Conservation (phyloP, 92 coral and sea anemone species). For the Porites lobata region DNA sequence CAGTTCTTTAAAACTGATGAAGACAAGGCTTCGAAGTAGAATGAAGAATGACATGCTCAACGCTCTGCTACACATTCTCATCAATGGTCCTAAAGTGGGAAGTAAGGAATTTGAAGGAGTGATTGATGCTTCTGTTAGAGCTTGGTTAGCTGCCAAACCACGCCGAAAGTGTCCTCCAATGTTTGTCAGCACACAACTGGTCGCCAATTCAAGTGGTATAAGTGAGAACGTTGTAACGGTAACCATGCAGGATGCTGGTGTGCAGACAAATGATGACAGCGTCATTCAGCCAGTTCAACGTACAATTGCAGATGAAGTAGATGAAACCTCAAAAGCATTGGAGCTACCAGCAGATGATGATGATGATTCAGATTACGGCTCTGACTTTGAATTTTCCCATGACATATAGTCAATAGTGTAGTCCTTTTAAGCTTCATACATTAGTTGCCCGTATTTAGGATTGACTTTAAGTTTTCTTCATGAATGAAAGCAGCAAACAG, state of each 20-base stretch:
- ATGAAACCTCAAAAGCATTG: slow-evolving; percentile 31
- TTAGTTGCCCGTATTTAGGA: too few species aligned
- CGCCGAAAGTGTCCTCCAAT: slow-evolving; percentile 27
- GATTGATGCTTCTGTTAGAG: slow-evolving; percentile 24
- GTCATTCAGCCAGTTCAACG: slow-evolving; percentile 17
- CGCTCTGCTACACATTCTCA: slow-evolving; percentile 24
- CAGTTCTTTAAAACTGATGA: too few species aligned
- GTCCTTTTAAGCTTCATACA: too few species aligned
- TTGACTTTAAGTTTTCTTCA: not conserved
- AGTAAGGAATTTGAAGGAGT: slow-evolving; percentile 28
- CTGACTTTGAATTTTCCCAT: slow-evolving; percentile 9
- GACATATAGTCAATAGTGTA: too few species aligned
- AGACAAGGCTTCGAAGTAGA: too few species aligned
- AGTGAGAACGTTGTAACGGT: slow-evolving; percentile 17
- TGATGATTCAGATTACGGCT: slow-evolving; percentile 40
- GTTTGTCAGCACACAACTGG: slow-evolving; percentile 32
- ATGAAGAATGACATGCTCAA: too few species aligned
- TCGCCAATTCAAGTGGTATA: not conserved
- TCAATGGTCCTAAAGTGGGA: slow-evolving; percentile 42
- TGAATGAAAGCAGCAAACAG: slow-evolving; percentile 16
- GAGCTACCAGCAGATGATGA: slow-evolving; percentile 28
- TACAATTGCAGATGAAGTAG: slow-evolving; percentile 38
- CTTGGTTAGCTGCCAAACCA: slow-evolving; percentile 44
- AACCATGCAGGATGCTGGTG: slow-evolving; percentile 30
- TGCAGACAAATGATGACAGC: slow-evolving; percentile 19